Base-by-base conservation (phyloP, 2,797 vertebrate species). In the Galaxias olidus region DNA sequence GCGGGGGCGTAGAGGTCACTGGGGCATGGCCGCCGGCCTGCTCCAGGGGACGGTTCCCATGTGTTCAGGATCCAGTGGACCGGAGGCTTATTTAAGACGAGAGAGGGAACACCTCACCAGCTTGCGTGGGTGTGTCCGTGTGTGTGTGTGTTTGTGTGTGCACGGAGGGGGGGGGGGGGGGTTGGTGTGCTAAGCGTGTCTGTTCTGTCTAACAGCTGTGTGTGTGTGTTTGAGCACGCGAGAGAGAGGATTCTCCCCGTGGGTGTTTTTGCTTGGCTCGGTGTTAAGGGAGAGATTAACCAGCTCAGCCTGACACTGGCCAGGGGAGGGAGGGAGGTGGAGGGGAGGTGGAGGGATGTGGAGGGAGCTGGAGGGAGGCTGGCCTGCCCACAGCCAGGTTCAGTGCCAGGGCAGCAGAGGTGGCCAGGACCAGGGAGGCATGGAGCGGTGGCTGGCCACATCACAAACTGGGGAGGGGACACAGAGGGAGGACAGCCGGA, bases 221-320 rank as follows among this genome's bases (percentile, higher is more conserved):
- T 40, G 63, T 47, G 74, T 53, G 50, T 57, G 71, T 60, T 72
- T 55, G 51, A 48, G 69, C 52, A 57, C 55, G 55, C 43, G 63
- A 65, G 15, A 57, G 53, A 62, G 73, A 73, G 59, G 60, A 66
- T 41, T 84, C 69, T 82, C 71, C 49, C 56, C 57, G 80, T 71
- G 71, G 62, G 72, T 66, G 78, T 81, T 86, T 81, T 86, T 76
- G 51, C 59, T 71, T 74, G 69, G 74, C 74, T 69, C 44, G 59
- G 56, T 19, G 53, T 82, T 90, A 88, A 84, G 69, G 48, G 69
- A 72, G 82, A 86, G 85, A 91, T 89, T 86, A 89, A 79, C 74
- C 73, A 74, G 76, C 73, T 88, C 77, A 84, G 79, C 68, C 68
- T 77, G 52, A 69, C 62, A 19, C 61, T 66, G 59, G 20, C 66